Evolutionary conservation across 2,797 vertebrate genomes (phyloP).

Genomic region (Myioborus melanocephalus): DNA sequence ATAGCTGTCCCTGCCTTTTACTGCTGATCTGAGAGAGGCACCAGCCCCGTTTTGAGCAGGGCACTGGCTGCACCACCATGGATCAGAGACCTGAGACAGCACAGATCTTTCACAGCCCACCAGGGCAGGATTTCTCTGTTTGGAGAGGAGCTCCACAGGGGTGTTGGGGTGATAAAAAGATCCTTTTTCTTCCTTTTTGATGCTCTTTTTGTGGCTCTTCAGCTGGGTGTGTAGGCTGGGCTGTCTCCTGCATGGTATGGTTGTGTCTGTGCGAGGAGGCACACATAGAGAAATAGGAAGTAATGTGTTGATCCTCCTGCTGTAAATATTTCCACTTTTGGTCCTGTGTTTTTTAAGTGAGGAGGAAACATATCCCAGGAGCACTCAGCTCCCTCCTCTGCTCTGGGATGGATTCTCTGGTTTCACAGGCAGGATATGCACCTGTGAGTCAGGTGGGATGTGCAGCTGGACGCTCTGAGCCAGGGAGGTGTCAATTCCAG

Average conservation of each 20-base stretch:
- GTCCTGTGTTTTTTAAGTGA: not conserved
- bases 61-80: not conserved
- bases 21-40: not conserved
- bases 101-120: not conserved
- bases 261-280: not conserved
- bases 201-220: not conserved
- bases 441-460: not conserved
- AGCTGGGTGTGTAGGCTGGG: not conserved
- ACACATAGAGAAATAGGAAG: not conserved
- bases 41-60: accelerated
- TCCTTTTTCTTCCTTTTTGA: not conserved
- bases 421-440: not conserved
- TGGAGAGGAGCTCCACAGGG: not conserved
- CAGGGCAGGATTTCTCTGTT: not conserved
- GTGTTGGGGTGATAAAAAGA: not conserved
- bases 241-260: not conserved
- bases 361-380: accelerated
- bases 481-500: not conserved
- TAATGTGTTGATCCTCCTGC: not conserved
- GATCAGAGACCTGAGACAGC: not conserved
- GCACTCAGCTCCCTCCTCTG: not conserved
- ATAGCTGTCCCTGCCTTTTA: not conserved
- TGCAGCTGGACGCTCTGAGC: not conserved
- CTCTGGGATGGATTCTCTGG: not conserved
- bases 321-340: not conserved